These are phyloP conservation scores for Euphydryas editha DNA, from an alignment of 2,888 invertebrate species.

Conservation along the genomic window DNA sequence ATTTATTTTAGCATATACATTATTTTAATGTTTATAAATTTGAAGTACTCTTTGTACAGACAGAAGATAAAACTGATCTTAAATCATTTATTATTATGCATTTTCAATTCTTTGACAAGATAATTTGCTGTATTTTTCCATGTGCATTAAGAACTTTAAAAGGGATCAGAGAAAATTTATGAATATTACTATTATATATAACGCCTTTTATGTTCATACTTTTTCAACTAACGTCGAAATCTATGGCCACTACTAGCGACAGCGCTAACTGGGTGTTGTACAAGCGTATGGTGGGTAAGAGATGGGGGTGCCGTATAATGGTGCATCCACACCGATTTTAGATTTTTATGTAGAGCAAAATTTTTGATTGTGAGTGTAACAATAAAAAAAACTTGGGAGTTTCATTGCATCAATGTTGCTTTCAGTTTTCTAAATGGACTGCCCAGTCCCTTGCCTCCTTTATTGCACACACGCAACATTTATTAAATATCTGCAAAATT, in stretches of 20 bases:
- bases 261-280: conserved; percentile 31
- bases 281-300: conserved; percentile 18
- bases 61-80: neutral
- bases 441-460: no score
- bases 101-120: neutral
- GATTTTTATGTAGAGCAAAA: no score
- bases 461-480: no score
- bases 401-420: no score
- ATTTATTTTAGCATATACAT: neutral
- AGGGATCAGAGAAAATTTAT: neutral
- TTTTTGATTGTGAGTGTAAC: no score
- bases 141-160: neutral
- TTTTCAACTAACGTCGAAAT: neutral
- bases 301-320: neutral
- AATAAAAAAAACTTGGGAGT: no score
- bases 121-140: neutral
- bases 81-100: neutral
- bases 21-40: neutral
- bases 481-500: no score
- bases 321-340: no score
- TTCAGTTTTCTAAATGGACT: no score
- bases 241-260: conserved; percentile 35
- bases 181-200: conserved; percentile 6
- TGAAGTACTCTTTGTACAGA: neutral
- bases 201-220: neutral